phyloP scores from a whole-genome alignment of 2,113 vertebrate genomes.

The Sceloporus tristichus region DNA sequence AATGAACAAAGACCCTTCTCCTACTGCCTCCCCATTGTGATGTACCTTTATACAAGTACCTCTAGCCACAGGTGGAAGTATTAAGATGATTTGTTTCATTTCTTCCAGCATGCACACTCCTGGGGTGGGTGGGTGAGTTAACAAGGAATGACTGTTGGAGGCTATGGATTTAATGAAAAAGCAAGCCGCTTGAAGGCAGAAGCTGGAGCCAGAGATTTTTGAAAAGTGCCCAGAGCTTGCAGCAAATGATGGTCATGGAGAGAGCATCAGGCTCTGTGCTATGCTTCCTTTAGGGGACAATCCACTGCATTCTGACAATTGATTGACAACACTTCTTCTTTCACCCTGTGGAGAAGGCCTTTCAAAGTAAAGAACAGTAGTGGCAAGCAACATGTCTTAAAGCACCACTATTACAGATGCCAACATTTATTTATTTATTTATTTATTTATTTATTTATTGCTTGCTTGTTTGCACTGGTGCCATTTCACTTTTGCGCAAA shows the following conservation, averaged over 20 bases:
- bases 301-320: constrained; percentile 16
- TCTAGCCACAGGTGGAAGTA: neutral
- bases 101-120: neutral
- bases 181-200: constrained; percentile 3
- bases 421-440: neutral
- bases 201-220: neutral
- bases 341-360: neutral
- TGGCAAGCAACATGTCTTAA: neutral
- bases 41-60: constrained; percentile 27
- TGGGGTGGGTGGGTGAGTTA: neutral
- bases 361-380: constrained; percentile 5
- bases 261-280: neutral
- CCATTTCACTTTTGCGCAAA: no score
- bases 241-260: constrained; percentile 14
- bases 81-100: constrained; percentile 12
- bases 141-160: constrained; percentile 10
- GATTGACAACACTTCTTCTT: constrained; percentile 14
- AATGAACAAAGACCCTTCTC: constrained; percentile 2
- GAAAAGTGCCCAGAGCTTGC: constrained; percentile 5
- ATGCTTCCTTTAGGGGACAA: constrained; percentile 28
- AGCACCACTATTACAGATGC: neutral
- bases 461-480: no score
- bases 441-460: no score
- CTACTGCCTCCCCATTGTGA: neutral
- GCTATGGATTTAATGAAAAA: neutral